Conservation (phyloP, 2,797 vertebrate species). For the Dipus sagitta region DNA sequence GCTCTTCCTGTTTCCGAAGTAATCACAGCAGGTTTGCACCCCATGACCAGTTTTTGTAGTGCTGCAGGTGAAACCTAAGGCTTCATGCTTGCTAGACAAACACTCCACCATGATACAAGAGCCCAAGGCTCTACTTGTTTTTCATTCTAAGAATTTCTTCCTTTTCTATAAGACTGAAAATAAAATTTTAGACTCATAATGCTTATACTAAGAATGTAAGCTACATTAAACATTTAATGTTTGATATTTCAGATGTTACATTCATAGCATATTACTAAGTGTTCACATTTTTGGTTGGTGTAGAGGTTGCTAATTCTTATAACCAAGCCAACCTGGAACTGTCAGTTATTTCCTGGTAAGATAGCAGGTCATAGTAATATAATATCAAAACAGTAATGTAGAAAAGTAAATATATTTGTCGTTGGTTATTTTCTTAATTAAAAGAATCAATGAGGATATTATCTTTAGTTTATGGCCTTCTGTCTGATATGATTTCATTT, state of each 20-base stretch:
- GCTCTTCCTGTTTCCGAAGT: no score
- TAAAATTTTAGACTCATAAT: conserved; percentile 7
- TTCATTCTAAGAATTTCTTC: neutral
- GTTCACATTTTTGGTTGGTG: neutral
- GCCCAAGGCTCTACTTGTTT: neutral
- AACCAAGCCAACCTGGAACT: neutral
- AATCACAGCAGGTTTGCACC: no score
- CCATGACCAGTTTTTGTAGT: no score
- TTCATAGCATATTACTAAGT: neutral
- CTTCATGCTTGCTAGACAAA: no score
- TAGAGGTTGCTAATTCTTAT: neutral
- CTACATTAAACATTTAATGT: neutral
- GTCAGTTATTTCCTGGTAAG: neutral
- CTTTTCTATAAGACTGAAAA: neutral
- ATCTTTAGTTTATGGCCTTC: conserved; percentile 6
- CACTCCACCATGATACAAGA: neutral
- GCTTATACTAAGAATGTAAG: neutral
- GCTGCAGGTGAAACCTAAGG: no score
- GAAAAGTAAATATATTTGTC: neutral
- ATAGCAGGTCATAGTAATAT: neutral
- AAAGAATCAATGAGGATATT: neutral
- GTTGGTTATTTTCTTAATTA: neutral
- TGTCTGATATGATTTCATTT: conserved; percentile 11
- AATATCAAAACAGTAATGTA: neutral
- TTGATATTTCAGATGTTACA: neutral